Evolutionary conservation across 1,140 invertebrate species (phyloP), one percentile per base, ranked within the genome.

Genomic region (Mizuhopecten yessoensis): DNA sequence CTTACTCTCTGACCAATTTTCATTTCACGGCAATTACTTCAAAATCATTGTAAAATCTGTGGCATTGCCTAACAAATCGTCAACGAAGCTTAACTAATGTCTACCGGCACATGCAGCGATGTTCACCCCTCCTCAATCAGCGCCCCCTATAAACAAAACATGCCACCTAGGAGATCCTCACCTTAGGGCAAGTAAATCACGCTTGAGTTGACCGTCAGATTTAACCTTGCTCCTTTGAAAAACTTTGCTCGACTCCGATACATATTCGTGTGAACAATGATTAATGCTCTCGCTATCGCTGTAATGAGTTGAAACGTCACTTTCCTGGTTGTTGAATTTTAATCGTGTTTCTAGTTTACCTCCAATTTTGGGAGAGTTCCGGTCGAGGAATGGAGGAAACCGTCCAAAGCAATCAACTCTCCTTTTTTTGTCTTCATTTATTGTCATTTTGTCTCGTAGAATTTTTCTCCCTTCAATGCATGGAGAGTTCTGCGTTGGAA

Each of bases 121-220:
- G 57, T 75, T 75, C 23, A 23, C 57, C 57, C 57, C 17, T 29
- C 57, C n/a, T 29, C 23, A 29, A 75, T 29, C 23, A 75, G 57
- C 57, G 57, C 57, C 57, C 23, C n/a, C 57, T 75, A 75, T 75
- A 75, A 75, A 75, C 57, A 75, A 75, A 75, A n/a, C 57, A 75
- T 75, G 17, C 57, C 57, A 75, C 57, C 57, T 75, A 75, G 57
- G 57, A 75, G 57, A 29, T 17, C 5, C 11, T 75, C 9, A 75
- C 57, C 57, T n/a, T 5, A 17, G n/a, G 57, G 9, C n/a, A 75
- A 75, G 23, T 75, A 75, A 29, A 75, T 75, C 23, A 75, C 57
- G 57, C 23, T 75, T 75, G 57, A 29, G n/a, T 75, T 75, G 23
- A 75, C 57, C 57, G 57, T 75, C 57, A 75, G n/a, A 29, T 5